These are phyloP conservation scores for Benthosema pterotum DNA, from an alignment of 2,797 vertebrate species.

Conservation along the genomic window DNA sequence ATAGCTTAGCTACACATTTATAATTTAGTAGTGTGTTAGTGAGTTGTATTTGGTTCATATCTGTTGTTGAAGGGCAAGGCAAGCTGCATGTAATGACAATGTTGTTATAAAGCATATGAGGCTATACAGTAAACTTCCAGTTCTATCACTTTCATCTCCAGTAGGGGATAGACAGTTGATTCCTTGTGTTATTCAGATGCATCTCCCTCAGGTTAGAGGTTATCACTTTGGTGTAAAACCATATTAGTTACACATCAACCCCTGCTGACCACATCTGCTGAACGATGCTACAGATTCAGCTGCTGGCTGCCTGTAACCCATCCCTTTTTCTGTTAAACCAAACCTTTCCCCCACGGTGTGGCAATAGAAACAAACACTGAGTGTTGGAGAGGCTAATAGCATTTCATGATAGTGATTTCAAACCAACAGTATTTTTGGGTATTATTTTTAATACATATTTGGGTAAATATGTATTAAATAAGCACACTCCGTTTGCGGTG, in stretches of 20 bases:
- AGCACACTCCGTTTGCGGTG: slow-evolving; percentile 24
- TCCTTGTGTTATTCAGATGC: slow-evolving; percentile 19
- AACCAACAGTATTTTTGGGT: slow-evolving; percentile 16
- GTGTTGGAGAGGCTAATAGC: slow-evolving; percentile 22
- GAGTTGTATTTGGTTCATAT: too few relatives aligned
- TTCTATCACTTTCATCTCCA: neutral
- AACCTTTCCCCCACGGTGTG: slow-evolving; percentile 9
- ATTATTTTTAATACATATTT: too few relatives aligned
- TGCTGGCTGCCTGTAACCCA: slow-evolving; percentile 19
- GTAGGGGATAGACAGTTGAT: slow-evolving; percentile 11
- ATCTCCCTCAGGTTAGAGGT: neutral
- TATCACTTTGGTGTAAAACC: slow-evolving; percentile 10
- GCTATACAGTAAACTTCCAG: slow-evolving; percentile 3
- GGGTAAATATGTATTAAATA: slow-evolving; percentile 42
- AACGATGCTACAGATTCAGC: slow-evolving; percentile 25
- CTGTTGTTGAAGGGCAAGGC: too few relatives aligned
- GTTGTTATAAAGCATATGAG: neutral
- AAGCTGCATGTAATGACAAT: neutral
- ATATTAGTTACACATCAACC: slow-evolving; percentile 13
- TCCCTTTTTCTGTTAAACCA: slow-evolving; percentile 5
- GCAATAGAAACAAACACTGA: slow-evolving; percentile 24
- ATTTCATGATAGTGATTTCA: slow-evolving; percentile 1
- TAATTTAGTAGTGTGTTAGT: too few relatives aligned
- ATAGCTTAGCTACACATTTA: too few relatives aligned
- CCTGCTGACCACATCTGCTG: slow-evolving; percentile 25